phyloP scores from a whole-genome alignment of 2,888 invertebrate genomes.

The Anaspis maculata region DNA sequence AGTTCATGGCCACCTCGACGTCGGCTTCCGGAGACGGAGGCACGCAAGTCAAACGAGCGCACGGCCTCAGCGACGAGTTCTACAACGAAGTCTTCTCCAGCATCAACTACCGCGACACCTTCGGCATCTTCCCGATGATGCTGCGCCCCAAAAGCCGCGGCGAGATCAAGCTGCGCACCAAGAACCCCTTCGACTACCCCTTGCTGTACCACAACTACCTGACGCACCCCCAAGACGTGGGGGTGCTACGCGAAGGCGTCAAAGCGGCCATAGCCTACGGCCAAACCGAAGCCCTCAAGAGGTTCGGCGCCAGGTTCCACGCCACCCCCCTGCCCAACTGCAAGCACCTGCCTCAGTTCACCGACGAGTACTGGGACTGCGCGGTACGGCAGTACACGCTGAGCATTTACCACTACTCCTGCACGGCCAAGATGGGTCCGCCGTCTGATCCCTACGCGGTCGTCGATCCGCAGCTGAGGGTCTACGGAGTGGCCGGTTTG shows the following conservation, averaged over 20 bases:
- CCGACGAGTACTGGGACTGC: conserved; percentile 85
- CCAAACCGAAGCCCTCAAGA: conserved; percentile 67
- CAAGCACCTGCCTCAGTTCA: conserved; percentile 64
- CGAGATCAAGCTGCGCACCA: conserved; percentile 54
- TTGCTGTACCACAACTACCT: conserved; percentile 87
- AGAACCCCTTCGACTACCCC: conserved; percentile 69
- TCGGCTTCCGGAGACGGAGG: conserved; percentile 82
- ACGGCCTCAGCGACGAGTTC: conserved; percentile 73
- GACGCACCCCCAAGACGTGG: conserved; percentile 76
- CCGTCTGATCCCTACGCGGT: conserved; percentile 68
- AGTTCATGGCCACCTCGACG: conserved; percentile 80
- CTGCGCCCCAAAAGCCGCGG: conserved; percentile 82
- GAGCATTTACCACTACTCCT: conserved; percentile 81
- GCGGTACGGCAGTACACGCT: conserved; percentile 75
- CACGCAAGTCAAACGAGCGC: conserved; percentile 64
- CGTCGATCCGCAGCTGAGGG: conserved; percentile 67
- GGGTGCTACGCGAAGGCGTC: conserved; percentile 75
- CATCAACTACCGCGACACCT: conserved; percentile 60
- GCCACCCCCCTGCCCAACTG: conserved; percentile 72
- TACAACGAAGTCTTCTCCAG: conserved; percentile 67
- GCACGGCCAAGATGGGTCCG: conserved; percentile 81
- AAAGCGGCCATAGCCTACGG: conserved; percentile 77
- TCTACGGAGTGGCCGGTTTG: conserved; percentile 61
- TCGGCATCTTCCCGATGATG: conserved; percentile 82
- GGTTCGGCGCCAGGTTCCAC: conserved; percentile 72